Evolutionary conservation across 2,113 vertebrate species (phyloP).

Genomic region (Nannobrachium achirus): DNA sequence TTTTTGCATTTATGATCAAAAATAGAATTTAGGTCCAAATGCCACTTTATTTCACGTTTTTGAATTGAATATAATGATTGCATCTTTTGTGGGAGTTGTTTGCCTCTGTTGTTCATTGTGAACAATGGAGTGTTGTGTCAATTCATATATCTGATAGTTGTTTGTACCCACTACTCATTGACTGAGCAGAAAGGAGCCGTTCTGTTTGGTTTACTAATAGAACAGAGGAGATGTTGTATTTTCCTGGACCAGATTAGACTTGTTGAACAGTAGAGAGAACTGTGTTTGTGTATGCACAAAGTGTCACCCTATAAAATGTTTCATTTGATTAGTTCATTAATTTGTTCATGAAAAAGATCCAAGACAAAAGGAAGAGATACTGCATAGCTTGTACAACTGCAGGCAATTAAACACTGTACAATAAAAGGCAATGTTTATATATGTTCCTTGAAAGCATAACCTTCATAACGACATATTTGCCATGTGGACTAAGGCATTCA

Average conservation of each 20-base stretch:
- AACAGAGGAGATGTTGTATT: constrained; percentile 54
- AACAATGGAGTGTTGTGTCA: constrained; percentile 64
- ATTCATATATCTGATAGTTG: constrained; percentile 47
- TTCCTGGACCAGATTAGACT: constrained; percentile 26
- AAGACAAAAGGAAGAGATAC: too few species aligned
- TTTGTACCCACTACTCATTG: constrained; percentile 43
- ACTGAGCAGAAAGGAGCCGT: constrained; percentile 49
- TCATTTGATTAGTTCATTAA: too few species aligned
- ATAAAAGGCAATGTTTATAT: too few species aligned
- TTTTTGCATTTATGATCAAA: neutral
- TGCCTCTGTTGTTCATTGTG: constrained; percentile 32
- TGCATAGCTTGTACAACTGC: too few species aligned
- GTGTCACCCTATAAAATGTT: neutral
- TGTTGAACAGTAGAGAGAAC: constrained; percentile 5
- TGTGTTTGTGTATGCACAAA: neutral
- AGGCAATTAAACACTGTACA: too few species aligned
- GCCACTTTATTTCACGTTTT: too few species aligned
- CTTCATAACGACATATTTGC: too few species aligned
- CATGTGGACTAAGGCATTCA: too few species aligned
- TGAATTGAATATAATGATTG: too few species aligned
- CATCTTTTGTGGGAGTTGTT: neutral
- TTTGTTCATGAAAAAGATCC: too few species aligned
- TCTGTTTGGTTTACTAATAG: constrained; percentile 35
- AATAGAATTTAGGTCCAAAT: too few species aligned
- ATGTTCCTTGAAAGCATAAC: too few species aligned